Evolutionary conservation across 2,797 vertebrate genomes (phyloP).

Genomic region (Hemitrygon akajei): DNA sequence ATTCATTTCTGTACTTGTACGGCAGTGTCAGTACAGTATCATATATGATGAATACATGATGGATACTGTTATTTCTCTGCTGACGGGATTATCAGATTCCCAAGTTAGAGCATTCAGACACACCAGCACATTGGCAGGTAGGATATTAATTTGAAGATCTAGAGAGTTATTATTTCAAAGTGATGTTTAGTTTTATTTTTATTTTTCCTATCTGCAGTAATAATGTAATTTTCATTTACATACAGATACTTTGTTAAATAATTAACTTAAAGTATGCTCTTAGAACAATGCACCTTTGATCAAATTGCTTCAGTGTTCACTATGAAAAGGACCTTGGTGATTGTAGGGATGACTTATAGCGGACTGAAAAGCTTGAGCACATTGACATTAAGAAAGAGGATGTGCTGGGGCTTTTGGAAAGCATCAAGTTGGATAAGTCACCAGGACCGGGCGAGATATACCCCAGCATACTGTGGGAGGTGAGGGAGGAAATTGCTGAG

Average conservation of each 20-base stretch:
- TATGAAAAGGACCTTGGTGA: too few relatives aligned
- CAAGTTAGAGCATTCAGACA: slow-evolving; percentile 98
- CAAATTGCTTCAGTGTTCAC: too few relatives aligned
- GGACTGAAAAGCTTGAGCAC: too few relatives aligned
- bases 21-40: slow-evolving; percentile 98
- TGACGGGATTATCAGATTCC: slow-evolving; percentile 94
- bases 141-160: slow-evolving; percentile 42
- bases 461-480: too few relatives aligned
- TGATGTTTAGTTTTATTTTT: slow-evolving; percentile 20
- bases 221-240: not conserved
- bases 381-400: too few relatives aligned
- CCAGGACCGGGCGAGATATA: too few relatives aligned
- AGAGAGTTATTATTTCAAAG: too few relatives aligned
- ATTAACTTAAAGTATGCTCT: not conserved
- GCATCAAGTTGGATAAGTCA: too few relatives aligned
- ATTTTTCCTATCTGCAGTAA: not conserved
- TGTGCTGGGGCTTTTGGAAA: too few relatives aligned
- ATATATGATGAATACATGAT: slow-evolving; percentile 99
- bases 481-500: too few relatives aligned
- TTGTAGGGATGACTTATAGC: too few relatives aligned
- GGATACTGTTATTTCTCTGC: slow-evolving; percentile 97
- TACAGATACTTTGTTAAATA: not conserved
- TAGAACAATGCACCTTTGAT: not conserved
- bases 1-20: slow-evolving; percentile 92
- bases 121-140: slow-evolving; percentile 97